Evolutionary conservation across 2,888 invertebrate species (phyloP).

Genomic region (Tetragonula carbonaria): DNA sequence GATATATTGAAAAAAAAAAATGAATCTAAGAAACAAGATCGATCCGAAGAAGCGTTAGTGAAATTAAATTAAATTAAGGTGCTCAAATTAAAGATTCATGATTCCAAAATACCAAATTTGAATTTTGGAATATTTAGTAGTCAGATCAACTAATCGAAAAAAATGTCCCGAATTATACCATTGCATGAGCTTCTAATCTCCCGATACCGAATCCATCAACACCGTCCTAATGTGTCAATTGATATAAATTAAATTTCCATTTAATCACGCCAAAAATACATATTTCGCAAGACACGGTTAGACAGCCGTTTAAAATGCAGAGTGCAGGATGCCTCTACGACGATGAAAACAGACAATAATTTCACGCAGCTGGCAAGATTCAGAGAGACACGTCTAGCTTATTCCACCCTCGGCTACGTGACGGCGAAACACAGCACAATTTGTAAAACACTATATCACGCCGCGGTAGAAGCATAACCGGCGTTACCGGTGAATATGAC

Average conservation of each 20-base stretch:
- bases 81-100: neutral
- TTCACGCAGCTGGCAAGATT: conserved; percentile 7
- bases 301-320: neutral
- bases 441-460: conserved; percentile 54
- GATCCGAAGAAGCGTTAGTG: too few species aligned
- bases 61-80: neutral
- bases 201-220: too few species aligned
- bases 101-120: neutral
- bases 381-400: neutral
- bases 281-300: neutral
- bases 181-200: too few species aligned
- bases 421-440: conserved; percentile 54
- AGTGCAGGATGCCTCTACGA: neutral
- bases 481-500: conserved; percentile 54
- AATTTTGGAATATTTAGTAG: too few species aligned
- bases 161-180: too few species aligned
- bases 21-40: too few species aligned
- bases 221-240: too few species aligned
- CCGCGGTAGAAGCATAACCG: conserved; percentile 53
- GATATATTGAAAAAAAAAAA: too few species aligned
- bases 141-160: too few species aligned
- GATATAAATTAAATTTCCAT: too few species aligned
- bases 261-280: neutral
- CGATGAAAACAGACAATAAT: conserved; percentile 19
- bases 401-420: conserved; percentile 53